Evolutionary conservation across 2,888 invertebrate genomes (phyloP).

Genomic region (Drosophila multiciliata): DNA sequence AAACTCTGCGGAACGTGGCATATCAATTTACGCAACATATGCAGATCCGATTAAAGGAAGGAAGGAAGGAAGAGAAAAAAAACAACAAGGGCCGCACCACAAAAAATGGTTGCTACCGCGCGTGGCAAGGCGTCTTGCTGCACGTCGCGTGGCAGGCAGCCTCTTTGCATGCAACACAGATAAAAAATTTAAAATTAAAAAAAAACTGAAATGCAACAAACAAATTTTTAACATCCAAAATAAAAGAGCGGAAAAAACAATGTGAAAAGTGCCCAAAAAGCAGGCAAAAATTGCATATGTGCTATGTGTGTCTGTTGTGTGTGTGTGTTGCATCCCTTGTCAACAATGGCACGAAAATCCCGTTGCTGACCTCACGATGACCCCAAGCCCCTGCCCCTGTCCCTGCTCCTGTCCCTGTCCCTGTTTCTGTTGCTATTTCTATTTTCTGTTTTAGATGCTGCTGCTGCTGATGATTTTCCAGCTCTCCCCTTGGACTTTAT

Average conservation of each 20-base stretch:
- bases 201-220: constrained; percentile 33
- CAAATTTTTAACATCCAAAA: constrained; percentile 50
- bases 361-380: constrained; percentile 84
- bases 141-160: constrained; percentile 70
- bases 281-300: constrained; percentile 55
- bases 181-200: constrained; percentile 61
- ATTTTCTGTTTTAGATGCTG: constrained; percentile 32
- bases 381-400: constrained; percentile 71
- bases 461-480: constrained; percentile 56
- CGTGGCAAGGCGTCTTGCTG: constrained; percentile 50
- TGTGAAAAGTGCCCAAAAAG: constrained; percentile 60
- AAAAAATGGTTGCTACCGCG: constrained; percentile 43
- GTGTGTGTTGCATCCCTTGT: constrained; percentile 72
- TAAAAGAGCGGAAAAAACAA: constrained; percentile 28
- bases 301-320: constrained; percentile 5
- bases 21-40: constrained; percentile 79
- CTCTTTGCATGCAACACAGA: constrained; percentile 48
- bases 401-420: constrained; percentile 46
- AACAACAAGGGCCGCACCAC: constrained; percentile 34
- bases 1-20: constrained; percentile 50
- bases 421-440: constrained; percentile 35
- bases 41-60: constrained; percentile 72
- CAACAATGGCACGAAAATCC: constrained; percentile 77
- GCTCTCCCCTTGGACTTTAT: constrained; percentile 68
- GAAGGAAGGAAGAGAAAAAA: constrained; percentile 15